Evolutionary conservation across 2,797 vertebrate species (phyloP), one percentile per base, ranked within the genome.

Genomic region (Tauraco hartlaubi): DNA sequence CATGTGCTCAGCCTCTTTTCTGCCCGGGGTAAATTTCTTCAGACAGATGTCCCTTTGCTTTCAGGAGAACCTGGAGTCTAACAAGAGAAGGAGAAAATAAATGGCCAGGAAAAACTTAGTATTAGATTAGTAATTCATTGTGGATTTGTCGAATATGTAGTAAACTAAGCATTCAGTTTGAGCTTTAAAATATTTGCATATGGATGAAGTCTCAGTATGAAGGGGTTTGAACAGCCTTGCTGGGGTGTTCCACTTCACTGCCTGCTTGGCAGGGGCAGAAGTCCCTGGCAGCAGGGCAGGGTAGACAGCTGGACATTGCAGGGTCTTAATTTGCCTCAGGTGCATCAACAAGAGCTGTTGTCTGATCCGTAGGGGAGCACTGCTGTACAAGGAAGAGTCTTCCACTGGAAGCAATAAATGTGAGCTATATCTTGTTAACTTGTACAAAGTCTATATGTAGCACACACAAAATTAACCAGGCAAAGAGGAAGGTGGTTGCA

Each of bases 1-100:
- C 95, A 96, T 94, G 39, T 94, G 94, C 84, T 95, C 88, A 93
- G n/a, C 28, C 41, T 95, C 95, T 91, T 88, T 76, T 79, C 55
- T 86, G 49, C 31, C 78, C 46, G 62, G 28, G 19, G 78, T 67
- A 81, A 95, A 97, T 92, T 88, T 95, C 80, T 94, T 90, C 80
- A 90, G 96, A 94, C 86, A 96, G 33, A 37, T 83, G 89, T 64
- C 84, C 54, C 56, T 92, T 96, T 67, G 19, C 92, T 89, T 89
- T 89, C 84, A 76, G 44, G 41, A 93, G 81, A 90, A 91, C 39
- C 26, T 93, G 78, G 29, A 82, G 33, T 71, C 72, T 93, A 89
- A 71, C 52, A 94, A 68, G 58, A 91, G 43, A 90, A 86, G 43
- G 43, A 84, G 61, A 85, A 96, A 95, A 94, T 68, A 94, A 94